Evolutionary conservation across 2,797 vertebrate genomes (phyloP), one percentile per base, ranked within the genome.

Genomic region (Aphelocoma californica): DNA sequence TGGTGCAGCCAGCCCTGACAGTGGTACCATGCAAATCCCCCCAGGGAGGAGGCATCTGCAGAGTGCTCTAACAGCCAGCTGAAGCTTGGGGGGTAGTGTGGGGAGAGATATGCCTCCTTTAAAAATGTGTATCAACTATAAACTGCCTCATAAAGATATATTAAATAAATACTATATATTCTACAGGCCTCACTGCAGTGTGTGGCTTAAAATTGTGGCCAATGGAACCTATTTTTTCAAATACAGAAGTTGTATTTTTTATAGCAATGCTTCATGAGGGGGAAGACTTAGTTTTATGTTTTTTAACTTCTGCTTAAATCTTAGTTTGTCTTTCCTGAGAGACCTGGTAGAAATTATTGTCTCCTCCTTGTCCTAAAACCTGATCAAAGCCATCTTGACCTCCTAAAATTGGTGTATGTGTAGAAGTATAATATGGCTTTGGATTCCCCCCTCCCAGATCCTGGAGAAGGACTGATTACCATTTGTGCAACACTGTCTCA

Each of bases 211-310:
- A 88, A 86, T 75, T 75, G 34, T 92, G 92, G 84, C 90, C 48
- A 62, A 62, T 70, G 7, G 88, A 86, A 74, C 36, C 1, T 96
- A 96, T 96, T 92, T 96, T 94, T 95, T 86, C 50, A 94, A 95
- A 73, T 74, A 57, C n/a, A 95, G 70, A 93, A 77, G 53, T 64
- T 90, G 77, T 94, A 96, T 97, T 97, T 97, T 97, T 96, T 96
- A 88, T 95, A 96, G 24, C 19, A 81, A 12, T 88, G 32, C 31
- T 91, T 81, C 85, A 19, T 67, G 80, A 91, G 57, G 47, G 50
- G 40, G 32, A 86, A 67, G 78, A 65, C 71, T 87, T 87, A 73
- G 17, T 38, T 93, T 89, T 90, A 58, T 70, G 73, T 64, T 91
- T 91, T 90, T 93, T 81, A 86, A 71, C 85, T 89, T 92, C 1